Conservation (phyloP, 1,140 invertebrate species). For the Batillaria attramentaria region DNA sequence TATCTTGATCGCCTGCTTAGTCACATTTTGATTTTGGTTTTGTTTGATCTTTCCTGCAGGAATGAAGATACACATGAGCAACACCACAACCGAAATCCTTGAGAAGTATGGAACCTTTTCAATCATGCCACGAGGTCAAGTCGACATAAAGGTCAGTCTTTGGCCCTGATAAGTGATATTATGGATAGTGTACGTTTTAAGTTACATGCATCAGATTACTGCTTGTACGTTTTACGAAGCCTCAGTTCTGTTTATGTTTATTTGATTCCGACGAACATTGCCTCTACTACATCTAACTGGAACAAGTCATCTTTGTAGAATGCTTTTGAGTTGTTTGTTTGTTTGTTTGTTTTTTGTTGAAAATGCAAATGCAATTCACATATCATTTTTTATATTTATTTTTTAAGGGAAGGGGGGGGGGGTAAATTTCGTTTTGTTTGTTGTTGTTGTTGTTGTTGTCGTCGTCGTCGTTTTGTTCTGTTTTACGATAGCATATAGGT, state of each 20-base stretch:
- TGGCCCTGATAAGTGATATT: neutral
- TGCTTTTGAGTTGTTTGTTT: neutral
- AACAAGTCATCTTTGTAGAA: neutral
- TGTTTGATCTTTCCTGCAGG: constrained; percentile 21
- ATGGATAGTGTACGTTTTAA: neutral
- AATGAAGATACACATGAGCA: constrained; percentile 44
- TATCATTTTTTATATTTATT: too few species aligned
- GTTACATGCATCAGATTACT: too few species aligned
- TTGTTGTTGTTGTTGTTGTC: neutral
- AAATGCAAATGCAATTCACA: too few species aligned
- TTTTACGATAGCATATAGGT: neutral
- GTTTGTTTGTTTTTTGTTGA: too few species aligned
- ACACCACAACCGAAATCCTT: constrained; percentile 8
- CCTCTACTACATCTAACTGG: too few species aligned
- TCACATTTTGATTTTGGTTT: neutral
- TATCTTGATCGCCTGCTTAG: neutral
- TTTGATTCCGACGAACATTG: neutral
- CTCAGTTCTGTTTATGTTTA: neutral
- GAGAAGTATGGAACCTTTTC: constrained; percentile 25
- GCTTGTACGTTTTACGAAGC: neutral
- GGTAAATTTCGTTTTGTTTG: neutral
- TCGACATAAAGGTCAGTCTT: constrained; percentile 35
- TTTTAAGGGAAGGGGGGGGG: too few species aligned
- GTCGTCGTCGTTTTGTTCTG: neutral
- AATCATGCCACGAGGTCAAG: constrained; percentile 18